A percentile compares a stretch with the other conserved stretches of the same genome.
Conservation (phyloP, 2,113 vertebrate genomes). For the Pithys albifrons region DNA sequence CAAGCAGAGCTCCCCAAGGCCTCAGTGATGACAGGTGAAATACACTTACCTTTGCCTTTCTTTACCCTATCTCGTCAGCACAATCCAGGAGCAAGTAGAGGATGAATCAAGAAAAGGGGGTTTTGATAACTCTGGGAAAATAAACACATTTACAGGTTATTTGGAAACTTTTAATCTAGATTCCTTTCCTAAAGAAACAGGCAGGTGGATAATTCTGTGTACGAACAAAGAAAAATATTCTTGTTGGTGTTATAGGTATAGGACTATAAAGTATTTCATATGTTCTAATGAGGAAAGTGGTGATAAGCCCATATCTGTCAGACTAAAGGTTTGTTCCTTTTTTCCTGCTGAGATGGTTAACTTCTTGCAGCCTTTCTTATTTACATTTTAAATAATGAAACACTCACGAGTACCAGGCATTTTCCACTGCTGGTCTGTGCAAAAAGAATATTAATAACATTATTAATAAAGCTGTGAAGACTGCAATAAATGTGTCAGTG, state of each 20-base stretch:
- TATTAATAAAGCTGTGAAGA: slow-evolving; percentile 51
- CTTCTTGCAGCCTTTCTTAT: slow-evolving; percentile 43
- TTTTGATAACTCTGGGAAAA: background rate
- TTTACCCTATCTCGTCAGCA: background rate
- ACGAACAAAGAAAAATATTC: slow-evolving; percentile 10
- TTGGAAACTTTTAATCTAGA: background rate
- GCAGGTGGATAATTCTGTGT: background rate
- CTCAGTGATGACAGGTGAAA: background rate
- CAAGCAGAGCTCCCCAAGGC: background rate
- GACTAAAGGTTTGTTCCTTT: slow-evolving; percentile 33
- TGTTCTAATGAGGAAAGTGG: background rate
- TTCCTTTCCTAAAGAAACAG: background rate
- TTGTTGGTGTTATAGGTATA: background rate
- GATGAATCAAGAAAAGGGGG: background rate
- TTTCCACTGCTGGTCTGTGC: slow-evolving; percentile 25
- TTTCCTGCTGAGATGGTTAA: slow-evolving; percentile 25
- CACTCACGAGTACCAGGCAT: slow-evolving; percentile 2
- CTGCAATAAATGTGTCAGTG: slow-evolving; percentile 25
- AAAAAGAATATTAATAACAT: slow-evolving; percentile 60
- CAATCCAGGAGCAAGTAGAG: background rate
- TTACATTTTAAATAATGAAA: slow-evolving; percentile 72
- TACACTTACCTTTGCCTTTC: background rate
- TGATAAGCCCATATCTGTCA: background rate
- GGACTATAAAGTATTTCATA: background rate
- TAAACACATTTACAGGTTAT: background rate